Conservation (phyloP, 2,888 invertebrate species). For the Venustoraphidia nigricollis region DNA sequence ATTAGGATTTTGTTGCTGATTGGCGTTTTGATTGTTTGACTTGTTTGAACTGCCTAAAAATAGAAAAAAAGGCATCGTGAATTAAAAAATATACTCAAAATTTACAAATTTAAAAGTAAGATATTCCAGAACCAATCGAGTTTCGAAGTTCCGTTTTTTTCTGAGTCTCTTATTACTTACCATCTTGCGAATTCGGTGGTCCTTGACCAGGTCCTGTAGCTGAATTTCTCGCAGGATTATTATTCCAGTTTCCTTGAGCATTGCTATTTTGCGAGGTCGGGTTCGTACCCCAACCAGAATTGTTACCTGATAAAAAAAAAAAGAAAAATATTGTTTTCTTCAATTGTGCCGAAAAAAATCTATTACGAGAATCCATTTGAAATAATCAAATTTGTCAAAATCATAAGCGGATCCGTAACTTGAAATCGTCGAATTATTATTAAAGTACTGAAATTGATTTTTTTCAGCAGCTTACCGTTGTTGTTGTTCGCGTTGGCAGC, state of each 20-base stretch:
- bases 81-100: neutral
- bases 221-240: slow-evolving; percentile 25
- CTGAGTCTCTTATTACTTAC: slow-evolving; percentile 16
- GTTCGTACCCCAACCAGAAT: slow-evolving; percentile 33
- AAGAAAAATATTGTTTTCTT: neutral
- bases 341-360: neutral
- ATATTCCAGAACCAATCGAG: neutral
- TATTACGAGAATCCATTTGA: neutral
- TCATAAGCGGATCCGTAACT: neutral
- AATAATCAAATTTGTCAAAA: neutral
- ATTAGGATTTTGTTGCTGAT: slow-evolving; percentile 26
- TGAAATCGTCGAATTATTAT: neutral
- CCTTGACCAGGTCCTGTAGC: slow-evolving; percentile 19
- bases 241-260: slow-evolving; percentile 26
- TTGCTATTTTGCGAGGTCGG: slow-evolving; percentile 26
- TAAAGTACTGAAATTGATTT: neutral
- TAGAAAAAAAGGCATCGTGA: slow-evolving; percentile 1
- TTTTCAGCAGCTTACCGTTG: slow-evolving; percentile 29
- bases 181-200: slow-evolving; percentile 21
- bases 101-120: too few relatives aligned
- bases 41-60: slow-evolving; percentile 23
- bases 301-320: slow-evolving; percentile 17
- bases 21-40: slow-evolving; percentile 28
- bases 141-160: too few relatives aligned
- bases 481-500: slow-evolving; percentile 43